Evolutionary conservation across 2,797 vertebrate species (phyloP).

Genomic region (Paguma larvata): DNA sequence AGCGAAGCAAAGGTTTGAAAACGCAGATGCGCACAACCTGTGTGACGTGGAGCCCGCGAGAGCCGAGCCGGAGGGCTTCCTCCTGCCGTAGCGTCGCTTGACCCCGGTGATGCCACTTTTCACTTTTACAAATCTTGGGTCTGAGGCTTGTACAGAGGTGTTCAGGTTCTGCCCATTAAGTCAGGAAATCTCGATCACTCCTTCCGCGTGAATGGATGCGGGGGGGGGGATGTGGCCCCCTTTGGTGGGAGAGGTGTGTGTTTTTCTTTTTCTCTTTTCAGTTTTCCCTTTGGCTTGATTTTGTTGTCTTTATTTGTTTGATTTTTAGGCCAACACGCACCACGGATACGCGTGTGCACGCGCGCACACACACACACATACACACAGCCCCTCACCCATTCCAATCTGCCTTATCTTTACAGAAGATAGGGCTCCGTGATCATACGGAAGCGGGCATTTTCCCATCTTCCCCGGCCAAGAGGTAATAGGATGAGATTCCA

Average conservation of each 20-base stretch:
- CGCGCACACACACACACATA: rapidly evolving
- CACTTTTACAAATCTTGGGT: neutral
- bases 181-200: neutral
- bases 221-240: neutral
- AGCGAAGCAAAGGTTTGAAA: neutral
- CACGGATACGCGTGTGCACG: rapidly evolving
- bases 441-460: neutral
- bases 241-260: neutral
- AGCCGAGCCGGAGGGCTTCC: neutral
- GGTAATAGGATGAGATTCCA: neutral
- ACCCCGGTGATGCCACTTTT: neutral
- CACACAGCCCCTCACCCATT: neutral
- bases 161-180: neutral
- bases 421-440: neutral
- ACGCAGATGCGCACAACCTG: neutral
- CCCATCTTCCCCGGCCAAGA: neutral
- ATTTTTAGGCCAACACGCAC: neutral
- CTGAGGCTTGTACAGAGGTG: neutral
- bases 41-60: neutral
- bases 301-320: constrained; percentile 1
- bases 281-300: constrained; percentile 9
- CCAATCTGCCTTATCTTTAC: neutral
- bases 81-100: neutral
- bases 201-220: neutral
- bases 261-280: neutral